Conservation (phyloP, 2,797 vertebrate genomes). For the Pangasius djambal region DNA sequence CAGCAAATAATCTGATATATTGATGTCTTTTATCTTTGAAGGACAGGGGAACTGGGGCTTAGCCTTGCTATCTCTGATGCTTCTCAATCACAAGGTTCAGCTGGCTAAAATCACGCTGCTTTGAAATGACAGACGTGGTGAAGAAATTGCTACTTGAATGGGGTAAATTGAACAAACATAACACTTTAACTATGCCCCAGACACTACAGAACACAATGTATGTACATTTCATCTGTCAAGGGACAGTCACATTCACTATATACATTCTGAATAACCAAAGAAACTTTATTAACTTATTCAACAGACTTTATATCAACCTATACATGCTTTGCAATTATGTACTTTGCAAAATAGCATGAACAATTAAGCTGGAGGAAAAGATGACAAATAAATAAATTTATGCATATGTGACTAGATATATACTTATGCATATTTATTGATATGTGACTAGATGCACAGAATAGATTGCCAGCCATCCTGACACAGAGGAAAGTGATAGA, state of each 20-base stretch:
- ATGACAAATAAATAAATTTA: neutral
- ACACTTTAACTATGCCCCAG: neutral
- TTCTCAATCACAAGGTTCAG: neutral
- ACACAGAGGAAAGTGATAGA: neutral
- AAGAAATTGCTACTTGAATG: neutral
- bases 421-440: too few species aligned
- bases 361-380: neutral
- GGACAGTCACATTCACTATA: neutral
- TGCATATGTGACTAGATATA: too few species aligned
- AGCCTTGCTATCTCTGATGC: neutral
- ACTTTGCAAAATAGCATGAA: neutral
- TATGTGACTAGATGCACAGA: neutral
- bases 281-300: neutral
- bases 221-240: neutral
- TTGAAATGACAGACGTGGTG: neutral
- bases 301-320: neutral
- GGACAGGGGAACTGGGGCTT: neutral
- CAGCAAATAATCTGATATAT: neutral
- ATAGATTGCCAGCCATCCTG: neutral
- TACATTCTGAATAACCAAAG: neutral
- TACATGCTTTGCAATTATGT: neutral
- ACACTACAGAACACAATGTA: neutral
- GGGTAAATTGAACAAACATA: neutral
- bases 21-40: neutral
- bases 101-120: neutral